These are phyloP conservation scores for Gallinago jamesoni DNA, from an alignment of 2,113 vertebrate species.

Conservation along the genomic window DNA sequence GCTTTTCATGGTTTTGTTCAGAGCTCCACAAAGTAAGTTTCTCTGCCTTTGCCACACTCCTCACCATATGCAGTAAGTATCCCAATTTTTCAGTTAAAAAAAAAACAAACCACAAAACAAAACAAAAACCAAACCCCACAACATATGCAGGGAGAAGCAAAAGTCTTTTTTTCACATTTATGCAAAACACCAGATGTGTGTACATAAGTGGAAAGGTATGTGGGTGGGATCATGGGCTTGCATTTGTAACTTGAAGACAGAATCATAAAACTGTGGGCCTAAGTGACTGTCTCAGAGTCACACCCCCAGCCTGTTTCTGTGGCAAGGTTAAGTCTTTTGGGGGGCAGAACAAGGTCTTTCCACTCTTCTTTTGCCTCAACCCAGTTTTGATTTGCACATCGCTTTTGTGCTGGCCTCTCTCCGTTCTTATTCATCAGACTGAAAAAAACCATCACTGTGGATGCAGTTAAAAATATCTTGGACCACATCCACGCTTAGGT, in stretches of 20 bases:
- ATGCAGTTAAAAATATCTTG: background rate
- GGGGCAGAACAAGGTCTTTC: background rate
- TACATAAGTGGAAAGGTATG: constrained; percentile 42
- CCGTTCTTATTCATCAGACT: background rate
- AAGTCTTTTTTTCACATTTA: constrained; percentile 1
- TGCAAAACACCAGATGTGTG: constrained; percentile 60
- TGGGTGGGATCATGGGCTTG: constrained; percentile 52
- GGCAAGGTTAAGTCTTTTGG: background rate
- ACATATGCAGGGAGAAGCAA: background rate
- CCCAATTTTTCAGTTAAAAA: background rate
- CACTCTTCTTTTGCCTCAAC: background rate
- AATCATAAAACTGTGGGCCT: background rate
- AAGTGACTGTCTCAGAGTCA: background rate
- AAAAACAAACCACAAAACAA: background rate
- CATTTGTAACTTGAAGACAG: constrained; percentile 1
- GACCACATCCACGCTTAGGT: background rate
- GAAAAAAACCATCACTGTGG: background rate
- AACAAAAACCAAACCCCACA: background rate
- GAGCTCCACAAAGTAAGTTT: background rate
- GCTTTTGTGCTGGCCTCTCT: background rate
- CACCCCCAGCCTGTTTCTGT: background rate
- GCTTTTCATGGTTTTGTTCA: background rate
- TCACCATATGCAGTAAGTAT: background rate
- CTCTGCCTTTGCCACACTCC: background rate
- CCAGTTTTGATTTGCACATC: background rate